These are phyloP conservation scores for Ennomos fuscantarius DNA, from an alignment of 2,888 invertebrate genomes.

Conservation along the genomic window DNA sequence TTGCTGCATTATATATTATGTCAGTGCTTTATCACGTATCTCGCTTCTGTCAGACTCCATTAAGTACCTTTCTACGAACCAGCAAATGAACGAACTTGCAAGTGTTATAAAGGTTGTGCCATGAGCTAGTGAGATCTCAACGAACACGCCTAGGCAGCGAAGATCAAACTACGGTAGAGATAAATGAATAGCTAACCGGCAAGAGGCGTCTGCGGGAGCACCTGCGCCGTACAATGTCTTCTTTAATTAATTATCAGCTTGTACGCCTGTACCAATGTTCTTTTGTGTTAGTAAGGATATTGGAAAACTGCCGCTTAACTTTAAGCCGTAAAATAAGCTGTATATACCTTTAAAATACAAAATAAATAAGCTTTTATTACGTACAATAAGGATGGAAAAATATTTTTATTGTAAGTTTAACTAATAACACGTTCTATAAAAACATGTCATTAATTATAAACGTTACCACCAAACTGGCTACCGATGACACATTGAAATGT, in stretches of 20 bases:
- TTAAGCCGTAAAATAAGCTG: too few relatives aligned
- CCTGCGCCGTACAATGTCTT: slow-evolving; percentile 35
- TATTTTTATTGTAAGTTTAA: too few relatives aligned
- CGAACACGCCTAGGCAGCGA: slow-evolving; percentile 38
- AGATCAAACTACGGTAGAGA: slow-evolving; percentile 46
- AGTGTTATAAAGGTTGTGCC: slow-evolving; percentile 7
- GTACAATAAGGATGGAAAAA: neutral
- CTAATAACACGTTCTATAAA: slow-evolving; percentile 25
- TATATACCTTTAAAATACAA: too few relatives aligned
- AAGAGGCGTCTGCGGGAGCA: slow-evolving; percentile 26
- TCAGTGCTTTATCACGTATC: neutral
- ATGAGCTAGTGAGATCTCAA: slow-evolving; percentile 12
- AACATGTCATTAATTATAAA: slow-evolving; percentile 33
- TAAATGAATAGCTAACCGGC: slow-evolving; percentile 42
- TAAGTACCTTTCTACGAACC: neutral
- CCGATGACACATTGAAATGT: slow-evolving; percentile 72
- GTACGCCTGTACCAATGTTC: slow-evolving; percentile 13
- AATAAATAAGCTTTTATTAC: too few relatives aligned
- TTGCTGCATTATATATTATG: too few relatives aligned
- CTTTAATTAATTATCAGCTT: slow-evolving; percentile 46
- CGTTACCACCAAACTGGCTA: slow-evolving; percentile 23
- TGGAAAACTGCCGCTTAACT: too few relatives aligned
- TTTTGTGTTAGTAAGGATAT: neutral
- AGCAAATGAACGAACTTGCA: slow-evolving; percentile 4
- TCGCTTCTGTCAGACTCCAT: neutral